These are phyloP conservation scores for Bombus waltoni DNA, from an alignment of 1,140 invertebrate species.

Conservation along the genomic window DNA sequence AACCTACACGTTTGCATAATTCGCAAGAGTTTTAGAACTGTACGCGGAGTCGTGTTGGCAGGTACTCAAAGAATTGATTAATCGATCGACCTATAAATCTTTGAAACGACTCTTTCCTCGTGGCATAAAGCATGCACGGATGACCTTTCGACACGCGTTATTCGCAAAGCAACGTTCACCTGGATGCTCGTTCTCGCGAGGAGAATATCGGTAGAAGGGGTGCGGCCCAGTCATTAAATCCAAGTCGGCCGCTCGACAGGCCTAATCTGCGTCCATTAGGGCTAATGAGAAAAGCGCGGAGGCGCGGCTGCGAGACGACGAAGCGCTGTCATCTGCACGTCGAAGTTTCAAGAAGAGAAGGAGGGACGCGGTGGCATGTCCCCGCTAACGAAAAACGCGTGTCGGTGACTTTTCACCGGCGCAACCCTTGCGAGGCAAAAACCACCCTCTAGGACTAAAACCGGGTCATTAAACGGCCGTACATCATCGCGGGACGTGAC, in stretches of 20 bases:
- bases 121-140: background rate
- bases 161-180: conserved; percentile 22
- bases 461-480: conserved; percentile 73
- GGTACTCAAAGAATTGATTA: no score
- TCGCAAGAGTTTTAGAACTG: background rate
- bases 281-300: conserved; percentile 63
- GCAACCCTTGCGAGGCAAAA: conserved; percentile 60
- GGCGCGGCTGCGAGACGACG: conserved; percentile 47
- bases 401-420: conserved; percentile 60
- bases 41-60: background rate
- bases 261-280: conserved; percentile 70
- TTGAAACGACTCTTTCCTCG: background rate
- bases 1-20: background rate
- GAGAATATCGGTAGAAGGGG: conserved; percentile 34
- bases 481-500: conserved; percentile 67
- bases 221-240: conserved; percentile 68
- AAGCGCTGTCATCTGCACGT: conserved; percentile 65
- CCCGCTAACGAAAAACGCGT: conserved; percentile 58
- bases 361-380: conserved; percentile 5
- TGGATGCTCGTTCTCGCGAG: background rate
- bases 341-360: conserved; percentile 14
- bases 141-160: conserved; percentile 39
- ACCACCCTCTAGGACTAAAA: conserved; percentile 49
- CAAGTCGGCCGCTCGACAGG: conserved; percentile 40
- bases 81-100: conserved; percentile 4